Evolutionary conservation across 2,888 invertebrate genomes (phyloP).

Genomic region (Eledona agricola): DNA sequence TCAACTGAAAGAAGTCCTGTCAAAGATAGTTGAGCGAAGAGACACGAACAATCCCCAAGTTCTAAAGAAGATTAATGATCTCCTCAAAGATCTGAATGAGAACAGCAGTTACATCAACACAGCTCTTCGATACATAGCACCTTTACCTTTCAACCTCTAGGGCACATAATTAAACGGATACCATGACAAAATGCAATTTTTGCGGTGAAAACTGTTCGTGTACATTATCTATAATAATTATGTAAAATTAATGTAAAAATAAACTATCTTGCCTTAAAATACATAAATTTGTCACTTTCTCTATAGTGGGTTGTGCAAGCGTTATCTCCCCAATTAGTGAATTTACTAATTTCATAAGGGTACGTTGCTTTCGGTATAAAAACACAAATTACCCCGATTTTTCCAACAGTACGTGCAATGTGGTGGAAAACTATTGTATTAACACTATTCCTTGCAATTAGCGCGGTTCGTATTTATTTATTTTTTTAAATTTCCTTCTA

Average conservation of each 20-base stretch:
- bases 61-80: constrained; percentile 65
- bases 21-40: constrained; percentile 67
- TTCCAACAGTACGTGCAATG: no score
- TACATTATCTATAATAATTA: constrained; percentile 10
- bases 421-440: no score
- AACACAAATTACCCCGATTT: no score
- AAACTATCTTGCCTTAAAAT: constrained; percentile 30
- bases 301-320: constrained; percentile 6
- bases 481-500: no score
- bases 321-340: constrained; percentile 10
- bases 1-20: constrained; percentile 68
- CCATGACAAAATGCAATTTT: no score
- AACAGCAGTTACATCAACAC: constrained; percentile 67
- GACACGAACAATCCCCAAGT: constrained; percentile 70
- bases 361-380: no score
- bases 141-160: constrained; percentile 61
- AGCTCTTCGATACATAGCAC: constrained; percentile 69
- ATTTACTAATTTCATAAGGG: constrained; percentile 27
- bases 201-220: background rate
- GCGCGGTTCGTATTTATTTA: no score
- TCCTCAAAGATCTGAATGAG: constrained; percentile 67
- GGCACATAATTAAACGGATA: no score
- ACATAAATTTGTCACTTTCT: constrained; percentile 24
- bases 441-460: no score
- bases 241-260: constrained; percentile 14